Evolutionary conservation across 2,113 vertebrate species (phyloP).

Genomic region (Psilopsiagon aurifrons): DNA sequence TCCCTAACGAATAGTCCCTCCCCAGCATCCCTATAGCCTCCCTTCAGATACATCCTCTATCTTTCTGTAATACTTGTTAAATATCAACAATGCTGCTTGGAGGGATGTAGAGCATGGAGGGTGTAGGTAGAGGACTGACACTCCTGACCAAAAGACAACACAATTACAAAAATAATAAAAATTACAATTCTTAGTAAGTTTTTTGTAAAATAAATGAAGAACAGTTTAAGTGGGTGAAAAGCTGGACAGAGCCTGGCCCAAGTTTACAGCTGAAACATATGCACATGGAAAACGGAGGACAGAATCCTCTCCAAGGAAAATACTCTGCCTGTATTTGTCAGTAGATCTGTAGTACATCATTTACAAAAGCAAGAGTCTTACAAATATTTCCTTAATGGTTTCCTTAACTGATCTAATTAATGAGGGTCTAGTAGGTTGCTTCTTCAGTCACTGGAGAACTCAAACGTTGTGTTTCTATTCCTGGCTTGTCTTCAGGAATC

Average conservation of each 20-base stretch:
- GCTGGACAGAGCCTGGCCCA: not conserved
- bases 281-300: not conserved
- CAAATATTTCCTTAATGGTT: not conserved
- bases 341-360: not conserved
- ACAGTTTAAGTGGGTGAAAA: not conserved
- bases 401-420: conserved; percentile 29
- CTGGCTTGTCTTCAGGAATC: not conserved
- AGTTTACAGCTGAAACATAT: not conserved
- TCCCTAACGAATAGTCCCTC: no score
- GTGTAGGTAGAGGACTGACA: not conserved
- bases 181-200: not conserved
- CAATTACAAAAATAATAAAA: not conserved
- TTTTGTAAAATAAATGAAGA: not conserved
- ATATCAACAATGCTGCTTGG: not conserved
- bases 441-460: not conserved
- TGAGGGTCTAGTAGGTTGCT: not conserved
- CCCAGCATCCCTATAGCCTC: no score
- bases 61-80: not conserved
- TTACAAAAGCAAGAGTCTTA: conserved; percentile 14
- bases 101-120: not conserved
- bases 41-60: not conserved
- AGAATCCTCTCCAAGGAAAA: not conserved
- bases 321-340: not conserved
- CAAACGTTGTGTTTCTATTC: not conserved
- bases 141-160: not conserved